Conservation (phyloP, 2,888 invertebrate species). For the Orthosia incerta region DNA sequence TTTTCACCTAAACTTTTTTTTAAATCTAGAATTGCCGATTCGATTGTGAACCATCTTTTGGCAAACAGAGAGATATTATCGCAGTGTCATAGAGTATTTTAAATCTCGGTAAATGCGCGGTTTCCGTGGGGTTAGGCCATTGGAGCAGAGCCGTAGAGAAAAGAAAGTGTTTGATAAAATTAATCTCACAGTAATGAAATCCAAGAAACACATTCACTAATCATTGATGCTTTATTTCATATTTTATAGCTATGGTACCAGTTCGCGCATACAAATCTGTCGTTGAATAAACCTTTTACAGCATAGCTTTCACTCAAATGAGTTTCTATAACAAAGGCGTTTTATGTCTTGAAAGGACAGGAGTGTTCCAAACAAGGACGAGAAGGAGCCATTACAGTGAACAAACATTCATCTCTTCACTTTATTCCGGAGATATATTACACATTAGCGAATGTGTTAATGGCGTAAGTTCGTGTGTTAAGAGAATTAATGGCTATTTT, state of each 20-base stretch:
- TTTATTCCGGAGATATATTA: constrained; percentile 36
- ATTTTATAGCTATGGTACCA: background rate
- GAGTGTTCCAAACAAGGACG: background rate
- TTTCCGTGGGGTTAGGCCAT: no score
- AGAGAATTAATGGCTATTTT: constrained; percentile 25
- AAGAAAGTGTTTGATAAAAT: background rate
- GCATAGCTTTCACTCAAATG: background rate
- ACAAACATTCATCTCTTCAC: constrained; percentile 24
- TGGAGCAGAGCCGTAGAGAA: no score
- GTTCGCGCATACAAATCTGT: background rate
- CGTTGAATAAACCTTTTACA: background rate
- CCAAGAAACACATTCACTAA: background rate
- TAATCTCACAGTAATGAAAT: background rate
- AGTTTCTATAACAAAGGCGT: background rate
- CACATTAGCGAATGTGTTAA: constrained; percentile 35
- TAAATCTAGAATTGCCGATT: no score
- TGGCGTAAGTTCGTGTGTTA: constrained; percentile 41
- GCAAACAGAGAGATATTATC: no score
- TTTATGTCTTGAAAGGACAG: background rate
- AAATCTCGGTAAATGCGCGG: no score
- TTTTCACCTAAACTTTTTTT: no score
- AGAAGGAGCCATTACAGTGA: constrained; percentile 16
- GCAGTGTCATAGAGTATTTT: no score
- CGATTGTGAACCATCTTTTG: no score
- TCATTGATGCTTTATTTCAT: background rate